Evolutionary conservation across 2,797 vertebrate species (phyloP).

Genomic region (Glyptemys insculpta): DNA sequence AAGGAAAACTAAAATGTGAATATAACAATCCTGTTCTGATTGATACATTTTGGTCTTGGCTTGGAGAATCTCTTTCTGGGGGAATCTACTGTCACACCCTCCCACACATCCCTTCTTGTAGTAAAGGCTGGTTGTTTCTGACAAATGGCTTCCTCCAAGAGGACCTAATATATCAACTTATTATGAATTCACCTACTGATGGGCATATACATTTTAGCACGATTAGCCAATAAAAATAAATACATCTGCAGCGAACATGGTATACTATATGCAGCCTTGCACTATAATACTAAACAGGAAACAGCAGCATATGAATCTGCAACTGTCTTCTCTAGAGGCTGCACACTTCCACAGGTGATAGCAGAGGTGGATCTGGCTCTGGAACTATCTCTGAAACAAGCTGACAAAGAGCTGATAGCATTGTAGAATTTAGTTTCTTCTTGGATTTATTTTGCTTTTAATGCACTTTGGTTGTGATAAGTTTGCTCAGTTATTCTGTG

Average conservation of each 20-base stretch:
- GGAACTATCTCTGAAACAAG: conserved; percentile 58
- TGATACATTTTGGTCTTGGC: conserved; percentile 27
- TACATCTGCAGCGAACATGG: conserved; percentile 72
- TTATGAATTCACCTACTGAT: conserved; percentile 55
- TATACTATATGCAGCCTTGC: conserved; percentile 73
- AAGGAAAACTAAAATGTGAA: neutral
- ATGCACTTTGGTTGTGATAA: conserved; percentile 18
- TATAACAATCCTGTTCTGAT: neutral
- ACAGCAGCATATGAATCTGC: conserved; percentile 73
- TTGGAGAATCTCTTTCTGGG: conserved; percentile 35
- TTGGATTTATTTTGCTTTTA: conserved; percentile 66
- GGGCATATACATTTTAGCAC: conserved; percentile 60
- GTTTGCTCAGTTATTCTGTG: conserved; percentile 35
- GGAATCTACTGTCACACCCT: neutral
- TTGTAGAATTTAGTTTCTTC: conserved; percentile 58
- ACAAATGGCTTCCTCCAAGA: conserved; percentile 47
- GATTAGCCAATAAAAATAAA: conserved; percentile 75
- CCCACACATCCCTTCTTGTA: neutral
- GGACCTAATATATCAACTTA: conserved; percentile 33
- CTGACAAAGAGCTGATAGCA: conserved; percentile 70
- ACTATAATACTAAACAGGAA: conserved; percentile 80
- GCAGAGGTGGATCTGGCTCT: conserved; percentile 70
- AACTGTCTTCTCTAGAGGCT: conserved; percentile 73
- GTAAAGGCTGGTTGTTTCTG: conserved; percentile 42
- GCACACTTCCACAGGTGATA: conserved; percentile 68